Evolutionary conservation across 2,888 invertebrate genomes (phyloP).

Genomic region (Patella caerulea): DNA sequence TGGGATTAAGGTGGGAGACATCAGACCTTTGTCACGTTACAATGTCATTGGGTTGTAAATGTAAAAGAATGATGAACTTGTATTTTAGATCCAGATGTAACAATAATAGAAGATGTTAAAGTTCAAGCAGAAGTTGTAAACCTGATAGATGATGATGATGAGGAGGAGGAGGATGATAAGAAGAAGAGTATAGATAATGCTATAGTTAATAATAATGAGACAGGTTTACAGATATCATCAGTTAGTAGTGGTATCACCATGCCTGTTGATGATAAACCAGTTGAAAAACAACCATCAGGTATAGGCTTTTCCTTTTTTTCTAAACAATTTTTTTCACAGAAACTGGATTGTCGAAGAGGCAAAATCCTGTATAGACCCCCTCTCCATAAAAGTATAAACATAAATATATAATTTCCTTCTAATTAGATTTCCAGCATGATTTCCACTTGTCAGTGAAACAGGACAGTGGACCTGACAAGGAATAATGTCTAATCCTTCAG

Average conservation of each 20-base stretch:
- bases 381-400: too few species aligned
- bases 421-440: too few species aligned
- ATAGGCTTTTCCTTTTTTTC: background rate
- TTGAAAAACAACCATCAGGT: background rate
- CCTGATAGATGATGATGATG: conserved; percentile 17
- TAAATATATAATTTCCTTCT: background rate
- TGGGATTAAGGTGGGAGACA: too few species aligned
- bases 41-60: too few species aligned
- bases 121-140: conserved; percentile 11
- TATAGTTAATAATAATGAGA: conserved; percentile 28
- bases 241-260: conserved; percentile 40
- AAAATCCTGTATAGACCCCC: too few species aligned
- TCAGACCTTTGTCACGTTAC: too few species aligned
- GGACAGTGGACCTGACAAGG: too few species aligned
- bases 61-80: background rate
- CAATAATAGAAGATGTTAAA: background rate
- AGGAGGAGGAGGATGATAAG: conserved; percentile 23
- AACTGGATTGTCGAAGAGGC: too few species aligned
- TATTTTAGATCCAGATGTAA: conserved; percentile 5
- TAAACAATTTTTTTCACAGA: too few species aligned
- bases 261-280: conserved; percentile 8
- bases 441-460: too few species aligned
- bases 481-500: background rate
- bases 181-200: background rate
- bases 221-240: conserved; percentile 47